Evolutionary conservation across 1,140 invertebrate genomes (phyloP), one percentile per base, ranked within the genome.

Genomic region (Drosophila quadrilineata): DNA sequence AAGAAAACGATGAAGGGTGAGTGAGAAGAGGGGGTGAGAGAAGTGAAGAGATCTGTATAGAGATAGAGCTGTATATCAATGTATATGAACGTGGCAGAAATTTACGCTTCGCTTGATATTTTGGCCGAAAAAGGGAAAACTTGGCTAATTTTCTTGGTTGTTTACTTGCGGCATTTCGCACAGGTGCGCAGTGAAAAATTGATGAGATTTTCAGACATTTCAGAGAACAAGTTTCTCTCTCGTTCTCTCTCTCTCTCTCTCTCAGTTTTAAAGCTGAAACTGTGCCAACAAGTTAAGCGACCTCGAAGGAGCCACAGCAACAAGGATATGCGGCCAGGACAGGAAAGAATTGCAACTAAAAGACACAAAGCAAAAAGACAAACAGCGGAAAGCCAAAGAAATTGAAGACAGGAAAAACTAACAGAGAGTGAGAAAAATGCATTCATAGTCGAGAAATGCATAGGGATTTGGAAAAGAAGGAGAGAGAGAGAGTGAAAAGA

Each of bases 181-280:
- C 57, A 71, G 75, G 75, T 80, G 72, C 31, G 48, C 59, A 65
- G 69, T 84, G 76, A 82, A 82, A 82, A 72, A 76, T 82, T 84
- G 73, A 82, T 82, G 77, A 75, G 76, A 73, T 82, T 76, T 70
- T 46, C 36, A n/a, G n/a, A 24, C 24, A 6, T 24, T 24, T 3
- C 3, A 24, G 24, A 3, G 6, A 3, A 24, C 3, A 24, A 24
- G 24, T 24, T 24, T 3, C 24, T 3, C 24, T n/a, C 24, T 24
- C 24, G 24, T 24, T 2, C 10, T 3, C 8, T 26, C 14, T 2
- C 10, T 6, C 8, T 31, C 26, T 33, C 64, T 68, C n/a, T n/a
- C n/a, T 49, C 21, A 68, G 53, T 41, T 64, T 68, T 63, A 68
- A 68, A 62, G 64, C 58, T 12, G 33, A 14, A 4, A 28, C 14